Percentiles rank a stretch among this genome's conserved stretches.
phyloP scores from a whole-genome alignment of 2,113 vertebrate species.

The Callionymus lyra region DNA sequence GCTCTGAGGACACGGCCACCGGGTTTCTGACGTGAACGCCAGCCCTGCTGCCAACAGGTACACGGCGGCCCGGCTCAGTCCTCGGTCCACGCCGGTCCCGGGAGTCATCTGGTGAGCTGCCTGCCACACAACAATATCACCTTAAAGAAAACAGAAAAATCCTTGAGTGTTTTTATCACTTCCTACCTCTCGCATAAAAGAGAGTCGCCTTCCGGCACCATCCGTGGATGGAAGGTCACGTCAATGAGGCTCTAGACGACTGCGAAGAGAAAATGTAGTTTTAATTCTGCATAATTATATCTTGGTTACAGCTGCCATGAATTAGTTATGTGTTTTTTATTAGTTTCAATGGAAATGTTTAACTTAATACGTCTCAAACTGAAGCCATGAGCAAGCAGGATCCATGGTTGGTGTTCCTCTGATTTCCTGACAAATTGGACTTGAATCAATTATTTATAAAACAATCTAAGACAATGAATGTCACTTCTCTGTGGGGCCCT shows the following conservation, averaged over 20 bases:
- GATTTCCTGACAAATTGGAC: too few species aligned
- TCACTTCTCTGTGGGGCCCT: too few species aligned
- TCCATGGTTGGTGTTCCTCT: too few species aligned
- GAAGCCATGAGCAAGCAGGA: too few species aligned
- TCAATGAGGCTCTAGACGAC: neutral
- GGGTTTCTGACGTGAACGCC: constrained; percentile 28
- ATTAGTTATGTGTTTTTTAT: too few species aligned
- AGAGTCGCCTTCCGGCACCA: constrained; percentile 24
- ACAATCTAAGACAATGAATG: too few species aligned
- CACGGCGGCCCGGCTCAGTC: constrained; percentile 47
- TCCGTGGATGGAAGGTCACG: constrained; percentile 1
- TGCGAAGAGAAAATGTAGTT: neutral
- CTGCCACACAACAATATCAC: constrained; percentile 35
- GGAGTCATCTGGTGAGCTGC: constrained; percentile 60
- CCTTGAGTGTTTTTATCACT: neutral
- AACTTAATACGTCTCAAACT: too few species aligned
- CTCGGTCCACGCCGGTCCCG: constrained; percentile 29
- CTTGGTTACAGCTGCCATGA: too few species aligned
- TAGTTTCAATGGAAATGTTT: too few species aligned
- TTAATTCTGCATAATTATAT: too few species aligned
- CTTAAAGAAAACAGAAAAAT: too few species aligned
- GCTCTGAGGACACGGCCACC: constrained; percentile 53
- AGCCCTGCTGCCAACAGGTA: constrained; percentile 45
- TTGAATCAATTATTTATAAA: too few species aligned
- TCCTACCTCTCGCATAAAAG: constrained; percentile 13